Conservation (phyloP, 2,797 vertebrate species). For the Sebastes ruberrimus region DNA sequence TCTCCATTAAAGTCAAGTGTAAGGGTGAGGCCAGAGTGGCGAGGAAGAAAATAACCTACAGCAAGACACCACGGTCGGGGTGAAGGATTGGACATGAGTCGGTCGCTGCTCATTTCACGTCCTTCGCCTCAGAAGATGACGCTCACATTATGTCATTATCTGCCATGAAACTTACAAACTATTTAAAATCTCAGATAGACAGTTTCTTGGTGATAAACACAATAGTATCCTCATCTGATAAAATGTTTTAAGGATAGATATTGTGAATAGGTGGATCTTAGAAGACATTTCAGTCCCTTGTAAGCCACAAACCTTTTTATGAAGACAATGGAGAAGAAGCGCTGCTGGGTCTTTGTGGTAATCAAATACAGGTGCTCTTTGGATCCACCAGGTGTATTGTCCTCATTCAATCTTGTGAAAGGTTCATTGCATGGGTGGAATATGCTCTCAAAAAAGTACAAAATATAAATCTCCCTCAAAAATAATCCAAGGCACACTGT, state of each 20-base stretch:
- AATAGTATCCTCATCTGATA: neutral
- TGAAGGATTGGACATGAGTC: slow-evolving; percentile 47
- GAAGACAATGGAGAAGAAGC: too few relatives aligned
- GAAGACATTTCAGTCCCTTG: neutral
- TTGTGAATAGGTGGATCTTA: neutral
- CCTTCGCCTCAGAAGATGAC: slow-evolving; percentile 47
- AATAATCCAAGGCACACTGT: too few relatives aligned
- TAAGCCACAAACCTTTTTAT: neutral
- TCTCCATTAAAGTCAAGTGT: slow-evolving; percentile 59
- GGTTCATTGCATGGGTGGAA: too few relatives aligned
- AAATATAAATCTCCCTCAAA: too few relatives aligned
- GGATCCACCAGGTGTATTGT: too few relatives aligned
- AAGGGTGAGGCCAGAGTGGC: slow-evolving; percentile 41
- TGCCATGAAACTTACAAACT: slow-evolving; percentile 31
- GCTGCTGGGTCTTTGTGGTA: too few relatives aligned
- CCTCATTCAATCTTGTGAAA: too few relatives aligned
- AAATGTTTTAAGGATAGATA: neutral
- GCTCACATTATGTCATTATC: slow-evolving; percentile 53
- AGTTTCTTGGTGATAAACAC: neutral
- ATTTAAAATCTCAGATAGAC: neutral
- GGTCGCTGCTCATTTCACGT: slow-evolving; percentile 65
- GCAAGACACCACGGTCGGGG: slow-evolving; percentile 45
- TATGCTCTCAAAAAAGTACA: too few relatives aligned
- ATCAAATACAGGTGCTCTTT: too few relatives aligned
- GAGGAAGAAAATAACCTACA: slow-evolving; percentile 70